A percentile compares a stretch with the other conserved stretches of the same genome.
Evolutionary conservation across 2,888 invertebrate species (phyloP).

Genomic region (Hypsopygia costalis): DNA sequence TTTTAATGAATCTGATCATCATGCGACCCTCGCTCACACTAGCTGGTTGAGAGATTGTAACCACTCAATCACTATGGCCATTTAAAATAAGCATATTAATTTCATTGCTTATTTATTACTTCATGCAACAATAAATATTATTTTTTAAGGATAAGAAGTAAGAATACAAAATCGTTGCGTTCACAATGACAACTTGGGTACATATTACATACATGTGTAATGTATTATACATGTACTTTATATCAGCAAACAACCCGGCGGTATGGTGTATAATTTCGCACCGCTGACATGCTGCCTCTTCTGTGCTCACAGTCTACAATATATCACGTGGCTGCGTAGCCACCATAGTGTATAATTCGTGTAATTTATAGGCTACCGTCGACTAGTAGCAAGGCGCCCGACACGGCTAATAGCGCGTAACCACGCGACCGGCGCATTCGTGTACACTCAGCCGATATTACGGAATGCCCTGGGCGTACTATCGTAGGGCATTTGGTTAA

Average conservation of each 20-base stretch:
- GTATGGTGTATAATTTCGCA: constrained; percentile 71
- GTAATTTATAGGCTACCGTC: constrained; percentile 67
- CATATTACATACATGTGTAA: no score
- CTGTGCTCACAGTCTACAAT: constrained; percentile 60
- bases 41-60: no score
- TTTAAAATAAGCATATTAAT: no score
- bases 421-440: constrained; percentile 72
- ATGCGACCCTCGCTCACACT: no score
- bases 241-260: constrained; percentile 46
- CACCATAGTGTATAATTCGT: constrained; percentile 72
- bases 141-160: no score
- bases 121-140: no score
- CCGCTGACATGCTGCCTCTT: constrained; percentile 61
- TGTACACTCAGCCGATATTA: constrained; percentile 26
- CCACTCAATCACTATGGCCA: no score
- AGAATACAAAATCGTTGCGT: no score
- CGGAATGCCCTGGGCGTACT: constrained; percentile 25
- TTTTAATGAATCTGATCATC: no score
- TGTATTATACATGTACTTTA: no score
- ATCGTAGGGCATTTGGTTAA: constrained; percentile 45
- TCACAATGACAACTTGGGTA: no score
- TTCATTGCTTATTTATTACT: no score
- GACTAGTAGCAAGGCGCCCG: constrained; percentile 63
- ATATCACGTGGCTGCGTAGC: constrained; percentile 69
- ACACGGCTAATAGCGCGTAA: constrained; percentile 66